Base-by-base conservation (phyloP, 1,140 invertebrate species). In the Diorhabda carinulata region DNA sequence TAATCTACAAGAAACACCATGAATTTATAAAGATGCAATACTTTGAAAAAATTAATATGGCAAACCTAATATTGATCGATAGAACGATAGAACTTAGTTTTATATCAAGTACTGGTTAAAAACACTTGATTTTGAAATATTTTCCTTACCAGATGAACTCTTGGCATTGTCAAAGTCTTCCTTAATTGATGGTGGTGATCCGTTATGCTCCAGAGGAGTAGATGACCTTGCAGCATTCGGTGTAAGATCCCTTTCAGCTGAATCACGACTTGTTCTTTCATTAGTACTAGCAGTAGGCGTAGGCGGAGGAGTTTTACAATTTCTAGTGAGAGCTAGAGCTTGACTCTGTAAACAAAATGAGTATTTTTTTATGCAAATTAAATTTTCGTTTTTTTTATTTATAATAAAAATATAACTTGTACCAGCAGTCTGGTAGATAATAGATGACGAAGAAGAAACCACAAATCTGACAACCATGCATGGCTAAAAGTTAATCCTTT, bases 291-390 rank as follows among this genome's bases (percentile, higher is more conserved):
- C 78, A 70, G 78, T 79, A 73, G 80, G 78, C 63, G 78, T 78
- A 68, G 79, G 80, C 64, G 82, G 84, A 81, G 85, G 84, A 57
- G 80, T 86, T 80, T 83, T 87, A 78, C 84, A 80, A 47, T 62
- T 82, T 78, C 79, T 86, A 78, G 86, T 87, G 77, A 87, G 77
- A 62, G 82, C 86, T 77, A 88, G 77, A 62, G 87, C 86, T 74
- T 86, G 88, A 80, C 79, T 89, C 87, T 88, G 82, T 8, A 86
- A 87, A 59, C 67, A 69, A 74, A 72, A 42, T 6, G 10, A 64
- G 2, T 47, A 42, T 62, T 25, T 25, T 1, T 25, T 25, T 25
- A 25, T 25, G 25, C 25, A 25, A 25, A 25, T 25, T 1, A 25
- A 25, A 25, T 25, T 25, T 25, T 25, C 25, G 25, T 25, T 25